A percentile compares a stretch with the other conserved stretches of the same genome.
phyloP scores from a whole-genome alignment of 2,888 invertebrate genomes.

The Drosophila formosana region DNA sequence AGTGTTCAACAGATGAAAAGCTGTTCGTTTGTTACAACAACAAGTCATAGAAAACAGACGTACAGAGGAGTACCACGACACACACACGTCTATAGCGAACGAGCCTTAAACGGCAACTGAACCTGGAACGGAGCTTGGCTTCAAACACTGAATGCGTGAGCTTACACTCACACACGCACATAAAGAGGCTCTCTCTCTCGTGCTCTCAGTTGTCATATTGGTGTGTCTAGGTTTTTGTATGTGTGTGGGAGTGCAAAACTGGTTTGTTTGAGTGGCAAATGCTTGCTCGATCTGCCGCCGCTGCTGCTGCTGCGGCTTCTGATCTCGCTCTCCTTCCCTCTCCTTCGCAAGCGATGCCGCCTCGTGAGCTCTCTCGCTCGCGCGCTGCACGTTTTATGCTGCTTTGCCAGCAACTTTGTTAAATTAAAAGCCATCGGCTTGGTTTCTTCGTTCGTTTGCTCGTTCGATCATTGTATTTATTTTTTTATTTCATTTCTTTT shows the following conservation, averaged over 20 bases:
- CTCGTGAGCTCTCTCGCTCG: conserved; percentile 10
- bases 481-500: conserved; percentile 28
- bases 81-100: conserved; percentile 58
- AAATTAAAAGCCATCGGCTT: conserved; percentile 63
- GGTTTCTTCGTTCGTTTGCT: conserved; percentile 44
- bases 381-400: conserved; percentile 50
- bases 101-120: conserved; percentile 64
- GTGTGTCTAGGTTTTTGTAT: conserved; percentile 25
- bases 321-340: conserved; percentile 14
- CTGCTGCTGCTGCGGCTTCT: conserved; percentile 28
- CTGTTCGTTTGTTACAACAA: conserved; percentile 15
- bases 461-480: conserved; percentile 34
- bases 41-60: conserved; percentile 4
- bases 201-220: conserved; percentile 12
- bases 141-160: conserved; percentile 42
- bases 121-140: conserved; percentile 56
- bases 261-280: conserved; percentile 69
- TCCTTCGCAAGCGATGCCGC: conserved; percentile 4
- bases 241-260: conserved; percentile 74
- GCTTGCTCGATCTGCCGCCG: conserved; percentile 34
- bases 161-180: conserved; percentile 17
- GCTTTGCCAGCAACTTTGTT: conserved; percentile 61
- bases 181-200: conserved; percentile 1
- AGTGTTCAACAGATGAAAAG: conserved; percentile 22
- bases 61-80: conserved; percentile 26